Conservation (phyloP, 53 echinoderm and acorn worm genomes). For the Temnopleurus reevesii region DNA sequence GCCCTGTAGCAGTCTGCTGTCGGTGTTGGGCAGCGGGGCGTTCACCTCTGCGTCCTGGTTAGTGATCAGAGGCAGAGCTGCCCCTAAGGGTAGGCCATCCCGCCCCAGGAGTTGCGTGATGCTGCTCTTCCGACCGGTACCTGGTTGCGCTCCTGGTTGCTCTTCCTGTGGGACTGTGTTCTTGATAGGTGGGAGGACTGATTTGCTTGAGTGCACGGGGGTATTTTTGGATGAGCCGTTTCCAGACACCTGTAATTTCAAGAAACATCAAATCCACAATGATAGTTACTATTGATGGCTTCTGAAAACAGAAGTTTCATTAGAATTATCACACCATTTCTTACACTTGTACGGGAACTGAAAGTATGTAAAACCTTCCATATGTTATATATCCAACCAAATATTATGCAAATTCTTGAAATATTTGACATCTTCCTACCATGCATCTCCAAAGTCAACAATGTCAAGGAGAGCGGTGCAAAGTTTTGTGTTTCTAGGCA, state of each 20-base stretch:
- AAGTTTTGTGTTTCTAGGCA: too few relatives aligned
- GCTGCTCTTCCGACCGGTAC: slow-evolving; percentile 27
- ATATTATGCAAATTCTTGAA: too few relatives aligned
- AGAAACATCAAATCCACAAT: too few relatives aligned
- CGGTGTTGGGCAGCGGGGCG: slow-evolving; percentile 66
- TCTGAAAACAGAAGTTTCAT: too few relatives aligned
- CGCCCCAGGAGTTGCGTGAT: slow-evolving; percentile 44
- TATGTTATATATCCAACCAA: too few relatives aligned
- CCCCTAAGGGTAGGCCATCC: not conserved
- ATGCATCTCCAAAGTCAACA: too few relatives aligned
- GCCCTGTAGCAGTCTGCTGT: slow-evolving; percentile 79
- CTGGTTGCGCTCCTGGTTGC: not conserved
- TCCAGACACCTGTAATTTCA: not conserved
- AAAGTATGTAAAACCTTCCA: too few relatives aligned
- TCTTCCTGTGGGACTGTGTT: not conserved
- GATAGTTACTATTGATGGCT: too few relatives aligned
- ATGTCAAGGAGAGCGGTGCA: too few relatives aligned
- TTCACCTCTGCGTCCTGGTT: slow-evolving; percentile 83
- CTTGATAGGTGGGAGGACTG: not conserved
- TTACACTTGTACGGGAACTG: too few relatives aligned
- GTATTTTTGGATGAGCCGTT: not conserved
- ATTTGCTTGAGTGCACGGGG: not conserved
- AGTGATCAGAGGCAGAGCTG: slow-evolving; percentile 69
- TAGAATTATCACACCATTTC: too few relatives aligned
- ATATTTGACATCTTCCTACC: too few relatives aligned